Conservation (phyloP, 2,113 vertebrate species). For the Austrofundulus limnaeus region DNA sequence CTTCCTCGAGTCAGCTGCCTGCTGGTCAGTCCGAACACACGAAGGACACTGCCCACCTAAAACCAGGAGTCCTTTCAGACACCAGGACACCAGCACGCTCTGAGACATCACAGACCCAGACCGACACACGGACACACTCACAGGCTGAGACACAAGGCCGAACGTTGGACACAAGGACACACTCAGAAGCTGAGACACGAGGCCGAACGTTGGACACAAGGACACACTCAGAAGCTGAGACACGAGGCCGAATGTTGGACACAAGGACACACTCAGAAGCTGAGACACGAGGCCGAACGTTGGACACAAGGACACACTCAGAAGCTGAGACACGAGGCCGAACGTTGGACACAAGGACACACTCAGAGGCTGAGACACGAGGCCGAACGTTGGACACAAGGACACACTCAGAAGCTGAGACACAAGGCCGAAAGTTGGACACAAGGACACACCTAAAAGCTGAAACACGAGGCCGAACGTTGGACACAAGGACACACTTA, state of each 20-base stretch:
- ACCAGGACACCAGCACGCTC: background rate
- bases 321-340: no score
- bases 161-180: conserved; percentile 17
- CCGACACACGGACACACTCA: conserved; percentile 5
- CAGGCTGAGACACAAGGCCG: background rate
- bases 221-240: conserved; percentile 8
- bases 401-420: no score
- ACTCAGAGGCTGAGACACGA: no score
- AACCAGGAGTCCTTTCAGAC: background rate
- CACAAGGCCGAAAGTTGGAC: no score
- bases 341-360: no score
- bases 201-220: conserved; percentile 3
- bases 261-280: background rate
- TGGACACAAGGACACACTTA: no score
- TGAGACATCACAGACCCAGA: background rate
- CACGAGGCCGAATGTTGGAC: conserved; percentile 5
- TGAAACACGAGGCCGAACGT: no score
- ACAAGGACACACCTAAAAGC: no score
- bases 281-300: conserved; percentile 4
- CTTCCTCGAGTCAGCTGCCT: conserved; percentile 62
- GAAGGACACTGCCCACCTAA: background rate
- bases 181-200: background rate
- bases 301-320: conserved; percentile 25
- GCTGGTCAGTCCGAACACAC: conserved; percentile 12
- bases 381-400: no score